Conservation (phyloP, 2,113 vertebrate genomes). For the Donacobius atricapilla region DNA sequence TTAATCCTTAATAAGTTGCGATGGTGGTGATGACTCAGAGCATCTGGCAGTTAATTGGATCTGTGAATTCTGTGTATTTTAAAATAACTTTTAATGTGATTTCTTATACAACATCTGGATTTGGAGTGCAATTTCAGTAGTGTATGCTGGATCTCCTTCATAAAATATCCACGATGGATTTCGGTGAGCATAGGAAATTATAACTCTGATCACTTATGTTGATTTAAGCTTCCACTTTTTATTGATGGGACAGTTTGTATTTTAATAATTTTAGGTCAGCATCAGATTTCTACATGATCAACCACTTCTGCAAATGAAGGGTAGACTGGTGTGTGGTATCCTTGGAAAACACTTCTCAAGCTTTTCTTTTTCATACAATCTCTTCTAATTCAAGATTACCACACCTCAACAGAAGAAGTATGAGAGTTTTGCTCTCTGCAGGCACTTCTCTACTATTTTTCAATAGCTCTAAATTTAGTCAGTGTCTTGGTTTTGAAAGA, state of each 20-base stretch:
- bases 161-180: neutral
- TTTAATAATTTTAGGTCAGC: neutral
- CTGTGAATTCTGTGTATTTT: neutral
- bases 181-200: neutral
- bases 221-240: neutral
- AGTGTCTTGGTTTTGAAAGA: too few species aligned
- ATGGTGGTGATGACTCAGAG: neutral
- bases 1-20: neutral
- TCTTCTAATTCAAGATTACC: neutral
- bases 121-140: neutral
- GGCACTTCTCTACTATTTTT: neutral
- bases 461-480: neutral
- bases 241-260: neutral
- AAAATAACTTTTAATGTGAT: neutral
- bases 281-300: neutral
- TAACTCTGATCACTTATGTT: neutral
- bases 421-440: neutral
- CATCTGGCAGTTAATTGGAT: neutral
- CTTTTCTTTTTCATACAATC: neutral
- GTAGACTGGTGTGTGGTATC: neutral
- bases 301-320: neutral
- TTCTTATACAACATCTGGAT: neutral
- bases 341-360: neutral
- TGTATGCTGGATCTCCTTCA: neutral
- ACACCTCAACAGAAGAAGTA: neutral